These are phyloP conservation scores for Pygoscelis adeliae DNA, from an alignment of 2,113 vertebrate genomes.

Conservation along the genomic window DNA sequence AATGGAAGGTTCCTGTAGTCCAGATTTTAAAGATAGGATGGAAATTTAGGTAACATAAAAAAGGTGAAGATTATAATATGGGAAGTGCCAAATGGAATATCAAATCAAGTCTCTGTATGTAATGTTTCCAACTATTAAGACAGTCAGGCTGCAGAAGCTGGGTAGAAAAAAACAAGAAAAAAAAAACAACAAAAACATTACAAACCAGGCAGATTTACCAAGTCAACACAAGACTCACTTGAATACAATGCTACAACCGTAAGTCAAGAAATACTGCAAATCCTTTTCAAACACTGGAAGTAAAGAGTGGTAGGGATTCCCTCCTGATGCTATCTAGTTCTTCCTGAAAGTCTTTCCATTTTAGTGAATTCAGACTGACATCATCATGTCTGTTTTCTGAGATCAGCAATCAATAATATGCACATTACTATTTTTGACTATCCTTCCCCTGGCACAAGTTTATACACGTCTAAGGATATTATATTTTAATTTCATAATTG, in stretches of 20 bases:
- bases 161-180: neutral
- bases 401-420: neutral
- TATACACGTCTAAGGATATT: neutral
- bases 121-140: neutral
- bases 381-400: neutral
- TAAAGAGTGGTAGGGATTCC: neutral
- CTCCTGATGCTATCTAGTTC: neutral
- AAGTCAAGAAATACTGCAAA: neutral
- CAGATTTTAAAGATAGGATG: neutral
- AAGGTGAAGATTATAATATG: neutral
- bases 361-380: neutral
- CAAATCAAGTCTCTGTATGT: neutral
- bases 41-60: neutral
- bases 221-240: neutral
- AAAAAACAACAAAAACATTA: neutral
- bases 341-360: neutral
- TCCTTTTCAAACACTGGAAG: neutral
- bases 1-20: neutral
- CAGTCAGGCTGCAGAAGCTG: neutral
- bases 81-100: neutral
- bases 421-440: neutral
- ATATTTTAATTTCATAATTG: neutral
- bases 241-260: neutral
- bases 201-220: neutral
- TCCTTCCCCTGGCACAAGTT: neutral